phyloP scores from a whole-genome alignment of 1,140 invertebrate species.

The Diabrotica undecimpunctata region DNA sequence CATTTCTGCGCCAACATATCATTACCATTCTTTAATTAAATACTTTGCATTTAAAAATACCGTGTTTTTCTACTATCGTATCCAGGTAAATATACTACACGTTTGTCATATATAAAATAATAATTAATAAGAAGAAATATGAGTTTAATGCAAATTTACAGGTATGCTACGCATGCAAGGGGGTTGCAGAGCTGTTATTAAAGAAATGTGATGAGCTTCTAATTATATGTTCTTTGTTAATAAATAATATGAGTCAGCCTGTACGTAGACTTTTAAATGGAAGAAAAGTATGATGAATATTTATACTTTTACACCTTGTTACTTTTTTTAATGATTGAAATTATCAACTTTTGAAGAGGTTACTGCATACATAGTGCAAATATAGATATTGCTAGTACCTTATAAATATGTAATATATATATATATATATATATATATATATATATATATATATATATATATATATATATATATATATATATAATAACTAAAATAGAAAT shows the following conservation, averaged over 20 bases:
- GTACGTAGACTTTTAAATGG: background rate
- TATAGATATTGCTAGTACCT: too few relatives aligned
- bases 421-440: too few relatives aligned
- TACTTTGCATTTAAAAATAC: background rate
- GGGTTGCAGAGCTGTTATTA: background rate
- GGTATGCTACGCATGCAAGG: background rate
- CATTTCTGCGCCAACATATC: background rate
- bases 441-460: too few relatives aligned
- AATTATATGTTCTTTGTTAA: slow-evolving; percentile 1
- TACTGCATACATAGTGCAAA: too few relatives aligned
- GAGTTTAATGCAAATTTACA: slow-evolving; percentile 1
- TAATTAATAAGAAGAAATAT: background rate
- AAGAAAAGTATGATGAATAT: slow-evolving; percentile 1
- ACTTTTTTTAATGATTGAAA: background rate
- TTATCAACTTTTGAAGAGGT: too few relatives aligned
- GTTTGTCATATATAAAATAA: background rate
- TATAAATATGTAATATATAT: too few relatives aligned
- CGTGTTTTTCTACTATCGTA: background rate
- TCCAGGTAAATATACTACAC: background rate
- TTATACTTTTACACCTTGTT: background rate
- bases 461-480: too few relatives aligned
- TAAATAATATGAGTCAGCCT: background rate
- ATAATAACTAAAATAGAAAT: too few relatives aligned
- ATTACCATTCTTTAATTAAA: background rate
- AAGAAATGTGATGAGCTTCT: slow-evolving; percentile 2